A percentile compares a stretch with the other conserved stretches of the same genome.
phyloP scores from a whole-genome alignment of 2,888 invertebrate species.

The Conus canariensis region DNA sequence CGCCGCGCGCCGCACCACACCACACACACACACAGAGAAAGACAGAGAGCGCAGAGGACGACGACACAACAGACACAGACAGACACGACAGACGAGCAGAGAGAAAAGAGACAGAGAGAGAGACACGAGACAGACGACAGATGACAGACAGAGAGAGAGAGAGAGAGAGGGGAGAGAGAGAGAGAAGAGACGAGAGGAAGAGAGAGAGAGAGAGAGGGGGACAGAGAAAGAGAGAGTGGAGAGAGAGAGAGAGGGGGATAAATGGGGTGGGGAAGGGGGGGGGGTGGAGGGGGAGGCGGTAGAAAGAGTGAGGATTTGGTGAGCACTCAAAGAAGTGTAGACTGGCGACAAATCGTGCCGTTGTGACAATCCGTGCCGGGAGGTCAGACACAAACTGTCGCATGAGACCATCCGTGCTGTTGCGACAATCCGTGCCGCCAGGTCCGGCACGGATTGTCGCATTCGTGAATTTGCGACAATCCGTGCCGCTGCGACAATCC shows the following conservation, averaged over 20 bases:
- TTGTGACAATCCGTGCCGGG: too few species aligned
- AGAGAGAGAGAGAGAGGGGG: constrained; percentile 5
- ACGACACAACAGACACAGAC: constrained; percentile 27
- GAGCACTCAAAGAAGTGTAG: not conserved
- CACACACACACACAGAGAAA: too few species aligned
- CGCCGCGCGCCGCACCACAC: too few species aligned
- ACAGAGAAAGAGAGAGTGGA: not conserved
- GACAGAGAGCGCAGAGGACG: too few species aligned
- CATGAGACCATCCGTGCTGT: too few species aligned
- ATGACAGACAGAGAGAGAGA: constrained; percentile 19
- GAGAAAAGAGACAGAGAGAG: constrained; percentile 33
- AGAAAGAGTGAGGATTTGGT: not conserved
- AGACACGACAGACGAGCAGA: not conserved
- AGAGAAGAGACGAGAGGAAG: not conserved
- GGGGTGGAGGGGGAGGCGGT: not conserved
- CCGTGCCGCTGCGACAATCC: too few species aligned
- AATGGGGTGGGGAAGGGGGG: not conserved
- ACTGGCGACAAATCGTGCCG: too few species aligned
- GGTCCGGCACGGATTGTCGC: too few species aligned
- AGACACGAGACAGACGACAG: constrained; percentile 34
- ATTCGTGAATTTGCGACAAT: too few species aligned
- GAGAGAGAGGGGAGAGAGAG: constrained; percentile 17
- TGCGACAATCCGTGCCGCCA: too few species aligned
- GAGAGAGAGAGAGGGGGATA: constrained; percentile 7
- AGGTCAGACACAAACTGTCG: too few species aligned